Base-by-base conservation (phyloP, 2,888 invertebrate species). In the Pammene aurita region DNA sequence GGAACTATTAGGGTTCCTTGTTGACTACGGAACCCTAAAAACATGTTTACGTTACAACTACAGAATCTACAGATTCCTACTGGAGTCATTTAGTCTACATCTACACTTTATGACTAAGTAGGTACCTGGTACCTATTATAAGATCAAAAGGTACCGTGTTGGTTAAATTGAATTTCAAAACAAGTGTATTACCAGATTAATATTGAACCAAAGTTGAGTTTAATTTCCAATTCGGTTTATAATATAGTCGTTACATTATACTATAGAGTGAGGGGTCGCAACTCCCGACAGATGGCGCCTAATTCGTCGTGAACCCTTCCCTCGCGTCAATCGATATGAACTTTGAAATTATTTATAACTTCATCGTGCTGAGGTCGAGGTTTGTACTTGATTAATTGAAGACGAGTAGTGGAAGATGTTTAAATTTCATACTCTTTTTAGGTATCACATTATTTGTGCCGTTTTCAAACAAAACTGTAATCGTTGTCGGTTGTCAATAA, bases 301-400 rank as follows among this genome's bases (percentile, higher is more conserved):
- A 69, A 65, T 65, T 65, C 52, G 44, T 58, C 55, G 60, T 56
- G 54, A 65, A 60, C 64, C 60, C 58, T 46, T 58, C 69, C 64
- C 67, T 41, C 46, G 46, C 52, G 58, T 60, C 64, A 69, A 69
- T 69, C 69, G 69, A 69, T 69, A 65, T 69, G 65, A 69, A 69
- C 69, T 69, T 65, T 60, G 69, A 64, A 60, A 65, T 69, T 69
- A 69, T 69, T 69, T 69, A 69, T 65, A 65, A 69, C 60, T 69
- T 69, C 52, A 64, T 58, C 65, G 64, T 60, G 56, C 42, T 63
- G 63, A 69, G 55, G 34, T 60, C 61, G 56, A 57, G 57, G 63
- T 58, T 68, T 35, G 14, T 42, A 52, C 57, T 62, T 68, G 38
- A 52, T 62, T 62, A 62, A 41, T 52, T 52, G 62, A 52, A 48